A percentile compares a stretch with the other conserved stretches of the same genome.
phyloP scores from a whole-genome alignment of 2,797 vertebrate genomes.

The Sus cebifrons region DNA sequence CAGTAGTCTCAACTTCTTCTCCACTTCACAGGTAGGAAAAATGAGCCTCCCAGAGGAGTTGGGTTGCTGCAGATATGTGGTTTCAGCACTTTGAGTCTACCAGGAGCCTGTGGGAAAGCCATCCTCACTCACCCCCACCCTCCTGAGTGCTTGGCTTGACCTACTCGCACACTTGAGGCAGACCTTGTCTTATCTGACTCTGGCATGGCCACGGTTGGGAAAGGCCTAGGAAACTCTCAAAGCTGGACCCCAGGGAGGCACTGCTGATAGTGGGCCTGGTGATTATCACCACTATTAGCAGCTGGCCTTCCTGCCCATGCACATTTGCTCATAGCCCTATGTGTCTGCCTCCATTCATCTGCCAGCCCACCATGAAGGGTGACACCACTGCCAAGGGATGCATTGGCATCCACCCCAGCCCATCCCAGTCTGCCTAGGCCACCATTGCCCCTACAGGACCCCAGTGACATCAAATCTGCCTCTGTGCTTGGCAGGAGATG shows the following conservation, averaged over 20 bases:
- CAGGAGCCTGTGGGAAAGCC: background rate
- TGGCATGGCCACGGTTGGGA: background rate
- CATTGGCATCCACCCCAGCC: background rate
- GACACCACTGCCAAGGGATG: background rate
- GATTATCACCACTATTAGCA: background rate
- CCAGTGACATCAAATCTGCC: background rate
- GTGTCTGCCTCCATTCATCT: background rate
- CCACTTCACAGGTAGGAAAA: conserved; percentile 34
- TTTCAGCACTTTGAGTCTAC: background rate
- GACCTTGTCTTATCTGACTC: conserved; percentile 5
- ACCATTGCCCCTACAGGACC: background rate
- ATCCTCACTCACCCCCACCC: background rate
- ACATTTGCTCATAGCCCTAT: background rate
- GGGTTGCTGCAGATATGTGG: background rate
- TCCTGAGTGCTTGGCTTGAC: background rate
- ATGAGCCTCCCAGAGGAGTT: background rate
- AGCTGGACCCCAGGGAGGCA: background rate
- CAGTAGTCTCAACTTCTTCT: background rate
- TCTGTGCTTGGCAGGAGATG: background rate
- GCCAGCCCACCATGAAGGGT: background rate
- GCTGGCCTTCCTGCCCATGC: conserved; percentile 1
- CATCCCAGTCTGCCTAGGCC: background rate
- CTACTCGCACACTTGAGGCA: background rate
- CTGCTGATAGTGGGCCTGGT: background rate
- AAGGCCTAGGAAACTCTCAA: background rate